Evolutionary conservation across 2,888 invertebrate species (phyloP).

Genomic region (Chouioia cunea): DNA sequence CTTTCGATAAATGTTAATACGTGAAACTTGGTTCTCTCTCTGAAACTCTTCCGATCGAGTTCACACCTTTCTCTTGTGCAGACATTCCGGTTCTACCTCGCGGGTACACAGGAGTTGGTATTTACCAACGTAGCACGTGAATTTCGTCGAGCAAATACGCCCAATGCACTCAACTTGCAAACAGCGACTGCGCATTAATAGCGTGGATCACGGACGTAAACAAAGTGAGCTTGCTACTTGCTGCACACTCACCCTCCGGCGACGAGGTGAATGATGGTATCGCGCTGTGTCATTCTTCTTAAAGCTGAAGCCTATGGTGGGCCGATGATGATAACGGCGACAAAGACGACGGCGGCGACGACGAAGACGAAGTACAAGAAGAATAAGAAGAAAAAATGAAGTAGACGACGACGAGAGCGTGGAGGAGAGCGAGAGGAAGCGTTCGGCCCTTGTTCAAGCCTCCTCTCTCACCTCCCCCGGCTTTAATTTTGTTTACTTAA

Average conservation of each 20-base stretch:
- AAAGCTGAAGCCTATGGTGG: background rate
- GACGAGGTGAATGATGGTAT: constrained; percentile 92
- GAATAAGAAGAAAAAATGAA: no score
- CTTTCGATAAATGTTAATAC: no score
- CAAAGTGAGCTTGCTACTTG: no score
- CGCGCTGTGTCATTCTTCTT: constrained; percentile 78
- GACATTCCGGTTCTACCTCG: no score
- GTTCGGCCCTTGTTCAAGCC: constrained; percentile 62
- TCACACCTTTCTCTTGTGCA: no score
- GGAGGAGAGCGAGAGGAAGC: constrained; percentile 26
- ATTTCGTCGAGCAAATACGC: background rate
- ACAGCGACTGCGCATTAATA: constrained; percentile 1
- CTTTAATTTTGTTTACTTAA: background rate
- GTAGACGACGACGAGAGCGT: background rate
- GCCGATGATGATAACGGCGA: background rate
- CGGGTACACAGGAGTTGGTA: background rate
- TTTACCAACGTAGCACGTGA: constrained; percentile 39
- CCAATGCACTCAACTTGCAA: constrained; percentile 11
- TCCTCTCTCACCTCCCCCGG: constrained; percentile 64
- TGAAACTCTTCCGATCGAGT: no score
- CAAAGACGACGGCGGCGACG: background rate
- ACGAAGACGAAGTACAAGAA: no score
- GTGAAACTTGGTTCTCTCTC: no score
- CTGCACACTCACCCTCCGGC: constrained; percentile 98
- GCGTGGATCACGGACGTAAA: background rate